Conservation (phyloP, 2,797 vertebrate genomes). For the Danio choprae region DNA sequence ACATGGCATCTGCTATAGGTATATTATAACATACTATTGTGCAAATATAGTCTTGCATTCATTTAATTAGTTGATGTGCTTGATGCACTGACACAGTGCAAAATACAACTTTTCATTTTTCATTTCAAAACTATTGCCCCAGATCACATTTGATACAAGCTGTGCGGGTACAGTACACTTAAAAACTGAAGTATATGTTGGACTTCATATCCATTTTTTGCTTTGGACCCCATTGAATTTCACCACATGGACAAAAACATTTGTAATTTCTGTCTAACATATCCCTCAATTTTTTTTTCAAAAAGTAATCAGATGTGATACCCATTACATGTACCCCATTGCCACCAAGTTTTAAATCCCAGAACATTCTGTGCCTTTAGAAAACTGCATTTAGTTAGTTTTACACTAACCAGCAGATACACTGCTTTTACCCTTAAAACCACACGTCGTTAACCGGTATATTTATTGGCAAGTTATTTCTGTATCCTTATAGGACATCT, state of each 20-base stretch:
- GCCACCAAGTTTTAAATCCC: background rate
- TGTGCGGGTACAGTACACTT: too few species aligned
- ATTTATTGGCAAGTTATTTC: background rate
- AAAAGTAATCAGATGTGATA: background rate
- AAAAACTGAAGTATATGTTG: too few species aligned
- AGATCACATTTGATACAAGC: too few species aligned
- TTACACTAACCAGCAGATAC: background rate
- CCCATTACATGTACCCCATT: background rate
- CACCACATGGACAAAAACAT: background rate
- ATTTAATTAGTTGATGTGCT: too few species aligned
- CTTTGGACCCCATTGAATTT: too few species aligned
- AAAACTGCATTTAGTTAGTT: conserved; percentile 14
- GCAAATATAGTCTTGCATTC: too few species aligned
- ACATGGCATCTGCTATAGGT: too few species aligned
- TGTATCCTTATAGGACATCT: conserved; percentile 15
- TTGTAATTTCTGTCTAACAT: background rate
- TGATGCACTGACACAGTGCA: too few species aligned
- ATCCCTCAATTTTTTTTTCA: background rate
- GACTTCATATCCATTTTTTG: too few species aligned
- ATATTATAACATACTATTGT: too few species aligned
- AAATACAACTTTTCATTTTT: too few species aligned
- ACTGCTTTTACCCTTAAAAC: conserved; percentile 5
- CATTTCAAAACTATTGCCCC: too few species aligned
- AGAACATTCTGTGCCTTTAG: background rate
- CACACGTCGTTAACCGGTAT: background rate